These are phyloP conservation scores for Anisognathus igniventris DNA, from an alignment of 2,797 vertebrate species.

Conservation along the genomic window DNA sequence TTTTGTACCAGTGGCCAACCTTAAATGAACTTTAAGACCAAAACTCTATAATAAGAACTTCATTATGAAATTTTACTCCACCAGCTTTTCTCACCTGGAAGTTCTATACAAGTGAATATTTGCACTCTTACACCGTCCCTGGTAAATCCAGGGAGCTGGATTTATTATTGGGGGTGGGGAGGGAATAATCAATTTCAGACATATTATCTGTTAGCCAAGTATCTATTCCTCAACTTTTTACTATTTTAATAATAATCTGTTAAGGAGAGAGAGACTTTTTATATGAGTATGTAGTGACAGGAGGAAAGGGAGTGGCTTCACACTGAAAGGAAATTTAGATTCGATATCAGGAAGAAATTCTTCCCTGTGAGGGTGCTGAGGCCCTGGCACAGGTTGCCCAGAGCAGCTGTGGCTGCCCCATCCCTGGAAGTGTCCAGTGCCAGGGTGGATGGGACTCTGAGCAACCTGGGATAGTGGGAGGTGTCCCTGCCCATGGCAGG, in stretches of 20 bases:
- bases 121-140: background rate
- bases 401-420: background rate
- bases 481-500: background rate
- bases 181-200: background rate
- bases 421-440: rapidly evolving
- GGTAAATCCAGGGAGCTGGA: background rate
- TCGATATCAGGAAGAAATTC: rapidly evolving
- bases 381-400: background rate
- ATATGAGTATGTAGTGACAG: too few relatives aligned
- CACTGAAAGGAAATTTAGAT: background rate
- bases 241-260: background rate
- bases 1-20: background rate
- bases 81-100: background rate
- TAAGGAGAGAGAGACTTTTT: background rate
- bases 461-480: background rate
- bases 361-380: rapidly evolving
- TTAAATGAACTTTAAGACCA: background rate
- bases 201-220: background rate
- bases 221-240: background rate
- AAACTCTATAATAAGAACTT: background rate
- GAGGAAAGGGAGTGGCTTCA: background rate
- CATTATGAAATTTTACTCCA: background rate
- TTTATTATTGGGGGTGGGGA: background rate
- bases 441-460: background rate
- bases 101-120: background rate